Evolutionary conservation across 1,140 invertebrate genomes (phyloP), one percentile per base, ranked within the genome.

Genomic region (Delia radicum): DNA sequence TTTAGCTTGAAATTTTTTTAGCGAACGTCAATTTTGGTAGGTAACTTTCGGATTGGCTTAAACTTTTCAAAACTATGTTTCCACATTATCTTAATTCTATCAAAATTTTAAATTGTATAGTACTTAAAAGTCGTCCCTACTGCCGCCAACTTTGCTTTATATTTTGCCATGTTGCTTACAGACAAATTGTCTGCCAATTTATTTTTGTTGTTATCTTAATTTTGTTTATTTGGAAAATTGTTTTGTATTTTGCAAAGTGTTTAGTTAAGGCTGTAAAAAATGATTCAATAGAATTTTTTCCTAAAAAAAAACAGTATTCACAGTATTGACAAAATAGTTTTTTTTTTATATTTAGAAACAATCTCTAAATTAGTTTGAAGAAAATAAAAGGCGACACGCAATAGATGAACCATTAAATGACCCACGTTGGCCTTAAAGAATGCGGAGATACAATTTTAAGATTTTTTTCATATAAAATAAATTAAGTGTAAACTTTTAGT

Each of bases 391-490:
- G 37, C 37, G 37, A 15, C 37, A 42, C 3, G 37, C 37, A 13
- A 1, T 10, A 5, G 37, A 13, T 42, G 37, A 42, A 42, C 37
- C 12, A 42, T 15, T 13, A 33, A 69, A 69, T 33, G 65, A 69
- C 65, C 65, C 29, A 69, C 2, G 65, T 37, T 69, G 65, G 65
- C 65, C 65, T 69, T 33, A 33, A 69, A 33, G 65, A 69, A 69
- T 69, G 65, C 65, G 65, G 65, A 69, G 65, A 69, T 37, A 69
- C 18, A 69, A 37, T 37, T 4, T 18, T 69, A 8, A 69, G 37
- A 69, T 69, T 69, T 7, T 33, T 2, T 29, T 29, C 7, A 29
- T 3, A 42, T 10, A 3, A 42, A 42, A 42, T 13, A 42, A 42
- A 15, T 42, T 42, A 10, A 8, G 6, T 42, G 3, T 15, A 42